A percentile compares a stretch with the other conserved stretches of the same genome.
These are phyloP conservation scores for Cebus imitator DNA, from an alignment of 2,113 vertebrate species.

Conservation along the genomic window DNA sequence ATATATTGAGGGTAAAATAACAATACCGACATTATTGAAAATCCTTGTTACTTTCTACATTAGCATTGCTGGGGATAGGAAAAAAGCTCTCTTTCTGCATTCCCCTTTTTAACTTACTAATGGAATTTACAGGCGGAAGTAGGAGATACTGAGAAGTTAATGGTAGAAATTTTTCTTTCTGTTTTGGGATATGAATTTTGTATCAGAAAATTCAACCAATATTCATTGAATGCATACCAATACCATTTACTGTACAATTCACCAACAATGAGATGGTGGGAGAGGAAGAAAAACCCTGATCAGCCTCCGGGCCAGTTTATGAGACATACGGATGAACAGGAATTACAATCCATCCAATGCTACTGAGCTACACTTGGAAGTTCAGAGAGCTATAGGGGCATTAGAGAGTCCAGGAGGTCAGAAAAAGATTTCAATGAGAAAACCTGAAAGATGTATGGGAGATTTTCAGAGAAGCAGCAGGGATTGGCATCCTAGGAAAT, in stretches of 20 bases:
- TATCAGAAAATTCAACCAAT: neutral
- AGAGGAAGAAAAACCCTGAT: neutral
- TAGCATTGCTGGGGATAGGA: neutral
- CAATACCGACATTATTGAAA: neutral
- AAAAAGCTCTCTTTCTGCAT: fast-evolving
- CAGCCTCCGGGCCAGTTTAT: neutral
- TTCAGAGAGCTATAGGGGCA: neutral
- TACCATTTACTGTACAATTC: neutral
- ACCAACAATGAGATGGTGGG: neutral
- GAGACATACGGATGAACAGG: neutral
- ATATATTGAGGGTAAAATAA: neutral
- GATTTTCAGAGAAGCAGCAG: neutral
- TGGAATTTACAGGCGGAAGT: neutral
- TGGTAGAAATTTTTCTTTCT: neutral
- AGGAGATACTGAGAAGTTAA: neutral
- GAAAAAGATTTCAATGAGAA: neutral
- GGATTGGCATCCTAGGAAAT: neutral
- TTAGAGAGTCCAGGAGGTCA: neutral
- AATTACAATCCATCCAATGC: neutral
- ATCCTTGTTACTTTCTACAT: fast-evolving
- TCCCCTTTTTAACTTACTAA: neutral
- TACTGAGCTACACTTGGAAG: neutral
- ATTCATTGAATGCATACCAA: neutral
- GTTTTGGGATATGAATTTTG: neutral
- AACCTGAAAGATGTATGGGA: neutral